Percentiles rank a stretch among this genome's conserved stretches.
Conservation (phyloP, 1,140 invertebrate genomes). For the Ooceraea biroi region DNA sequence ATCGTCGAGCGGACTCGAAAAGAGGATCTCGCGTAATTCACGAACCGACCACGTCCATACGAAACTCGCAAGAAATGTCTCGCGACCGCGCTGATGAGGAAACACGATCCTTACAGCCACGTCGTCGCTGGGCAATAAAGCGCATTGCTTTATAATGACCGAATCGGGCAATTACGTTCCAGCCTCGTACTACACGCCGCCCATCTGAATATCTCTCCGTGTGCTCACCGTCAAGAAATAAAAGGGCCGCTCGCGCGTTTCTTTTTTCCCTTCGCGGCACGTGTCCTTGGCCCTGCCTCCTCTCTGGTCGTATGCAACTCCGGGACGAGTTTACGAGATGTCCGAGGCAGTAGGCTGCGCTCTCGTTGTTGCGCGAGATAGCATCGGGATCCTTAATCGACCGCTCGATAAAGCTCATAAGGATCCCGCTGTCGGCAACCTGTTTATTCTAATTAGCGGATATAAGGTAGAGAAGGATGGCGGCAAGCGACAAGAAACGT, state of each 20-base stretch:
- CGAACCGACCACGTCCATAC: neutral
- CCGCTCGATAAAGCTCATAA: constrained; percentile 63
- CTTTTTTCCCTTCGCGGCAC: constrained; percentile 32
- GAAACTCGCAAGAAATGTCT: neutral
- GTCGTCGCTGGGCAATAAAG: constrained; percentile 38
- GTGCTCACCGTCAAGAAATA: neutral
- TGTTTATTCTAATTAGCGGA: constrained; percentile 74
- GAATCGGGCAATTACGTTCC: constrained; percentile 63
- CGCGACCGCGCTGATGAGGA: constrained; percentile 29
- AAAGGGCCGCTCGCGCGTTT: neutral
- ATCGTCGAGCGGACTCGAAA: neutral
- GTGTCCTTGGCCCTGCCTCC: constrained; percentile 44
- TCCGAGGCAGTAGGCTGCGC: constrained; percentile 39
- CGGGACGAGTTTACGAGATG: constrained; percentile 73
- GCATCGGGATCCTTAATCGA: constrained; percentile 72
- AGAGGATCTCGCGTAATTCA: constrained; percentile 26
- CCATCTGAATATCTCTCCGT: constrained; percentile 5
- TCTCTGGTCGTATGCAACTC: neutral
- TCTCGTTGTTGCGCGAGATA: constrained; percentile 60
- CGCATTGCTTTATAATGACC: constrained; percentile 44
- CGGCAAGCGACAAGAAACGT: neutral
- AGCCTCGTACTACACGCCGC: neutral
- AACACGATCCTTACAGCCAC: constrained; percentile 22
- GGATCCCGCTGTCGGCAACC: constrained; percentile 65
- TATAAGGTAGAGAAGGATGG: constrained; percentile 21